These are phyloP conservation scores for Tricholaema leucomelas DNA, from an alignment of 2,113 vertebrate genomes.

Conservation along the genomic window DNA sequence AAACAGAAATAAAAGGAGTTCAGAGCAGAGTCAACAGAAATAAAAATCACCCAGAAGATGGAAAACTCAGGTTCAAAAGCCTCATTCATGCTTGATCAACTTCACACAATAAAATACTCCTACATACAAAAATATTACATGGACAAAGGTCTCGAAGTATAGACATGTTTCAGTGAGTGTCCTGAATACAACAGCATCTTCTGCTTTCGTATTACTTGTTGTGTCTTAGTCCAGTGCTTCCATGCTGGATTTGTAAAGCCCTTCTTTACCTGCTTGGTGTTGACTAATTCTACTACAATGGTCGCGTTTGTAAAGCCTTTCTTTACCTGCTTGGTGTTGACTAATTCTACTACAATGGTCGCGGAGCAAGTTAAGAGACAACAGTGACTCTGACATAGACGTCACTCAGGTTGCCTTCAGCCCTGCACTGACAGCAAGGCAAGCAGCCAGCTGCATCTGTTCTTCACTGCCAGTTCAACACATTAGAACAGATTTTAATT, in stretches of 20 bases:
- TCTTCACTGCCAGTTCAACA: background rate
- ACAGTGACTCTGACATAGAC: no score
- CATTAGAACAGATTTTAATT: background rate
- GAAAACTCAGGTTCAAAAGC: background rate
- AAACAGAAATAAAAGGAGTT: background rate
- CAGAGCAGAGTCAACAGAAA: background rate
- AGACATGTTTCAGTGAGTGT: background rate
- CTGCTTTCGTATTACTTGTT: background rate
- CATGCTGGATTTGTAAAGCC: background rate
- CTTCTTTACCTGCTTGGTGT: accelerated
- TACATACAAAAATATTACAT: background rate
- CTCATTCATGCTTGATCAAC: background rate
- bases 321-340: accelerated
- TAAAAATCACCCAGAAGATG: background rate
- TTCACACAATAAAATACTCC: background rate
- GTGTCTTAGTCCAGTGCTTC: background rate
- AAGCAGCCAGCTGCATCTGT: background rate
- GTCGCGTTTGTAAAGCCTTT: background rate
- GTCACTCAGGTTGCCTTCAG: background rate
- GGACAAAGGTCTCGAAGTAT: background rate
- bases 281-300: accelerated
- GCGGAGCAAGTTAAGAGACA: background rate
- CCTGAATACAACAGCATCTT: background rate
- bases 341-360: accelerated
- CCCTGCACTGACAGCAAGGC: background rate